Base-by-base conservation (phyloP, 2,797 vertebrate genomes). In the Chaetophractus vellerosus region DNA sequence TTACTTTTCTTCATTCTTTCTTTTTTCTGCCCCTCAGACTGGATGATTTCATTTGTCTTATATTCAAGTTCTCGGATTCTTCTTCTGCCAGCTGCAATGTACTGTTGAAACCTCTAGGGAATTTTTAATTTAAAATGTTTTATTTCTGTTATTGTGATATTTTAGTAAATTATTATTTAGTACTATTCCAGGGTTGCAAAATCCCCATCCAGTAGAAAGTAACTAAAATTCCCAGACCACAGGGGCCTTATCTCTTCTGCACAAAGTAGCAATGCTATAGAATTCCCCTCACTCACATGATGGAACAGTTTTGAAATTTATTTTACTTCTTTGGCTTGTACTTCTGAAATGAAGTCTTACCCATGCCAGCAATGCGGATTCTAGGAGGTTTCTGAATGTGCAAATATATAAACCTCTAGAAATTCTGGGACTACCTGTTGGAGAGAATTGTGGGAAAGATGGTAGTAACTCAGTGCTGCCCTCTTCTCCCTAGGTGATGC, bases 401-500 rank as follows among this genome's bases (percentile, higher is more conserved):
- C 9, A 10, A 11, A 28, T 26, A 24, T 19, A 24, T 16, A 24
- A 6, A 41, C 18, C 57, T 45, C 23, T 23, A 31, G 85, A n/a
- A 18, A 38, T 61, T 78, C 55, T 83, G 5, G 55, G 36, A 9
- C 10, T 61, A 2, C 2, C 0, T 15, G 0, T 1, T 28, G 38
- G 38, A 61, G n/a, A 63, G 75, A 63, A 2, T 1, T 57, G 0
- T 18, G 68, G 74, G 79, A 2, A 52, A 9, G 11, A 18, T 10
- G 26, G 36, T 2, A 21, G 55, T 12, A 59, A 88, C 38, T 59
- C 12, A n/a, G 28, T 21, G 9, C 19, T 66, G 33, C 83, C n/a
- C 63, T 80, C 95, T 97, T 96, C 96, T 97, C 61, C 95, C 50
- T 85, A 99, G 99, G 99, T 76, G 99, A 99, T 59, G 99, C 99